phyloP scores from a whole-genome alignment of 1,140 invertebrate species.

The Aradophagus sp. region DNA sequence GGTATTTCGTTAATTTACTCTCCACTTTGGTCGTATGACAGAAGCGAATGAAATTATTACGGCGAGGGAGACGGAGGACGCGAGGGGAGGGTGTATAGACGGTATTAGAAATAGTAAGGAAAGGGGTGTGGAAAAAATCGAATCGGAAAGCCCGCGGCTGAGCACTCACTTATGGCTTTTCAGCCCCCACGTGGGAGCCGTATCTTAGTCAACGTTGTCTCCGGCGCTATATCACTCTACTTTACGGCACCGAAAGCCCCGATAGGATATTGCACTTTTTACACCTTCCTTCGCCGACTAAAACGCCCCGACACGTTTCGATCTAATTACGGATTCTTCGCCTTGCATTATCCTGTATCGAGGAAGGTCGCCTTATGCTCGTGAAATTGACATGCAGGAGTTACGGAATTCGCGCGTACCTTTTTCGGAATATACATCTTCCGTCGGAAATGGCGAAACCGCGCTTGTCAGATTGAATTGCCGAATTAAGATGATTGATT shows the following conservation, averaged over 20 bases:
- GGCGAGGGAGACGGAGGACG: no score
- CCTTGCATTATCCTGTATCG: no score
- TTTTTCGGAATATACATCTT: no score
- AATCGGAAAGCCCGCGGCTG: conserved; percentile 55
- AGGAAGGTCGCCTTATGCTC: no score
- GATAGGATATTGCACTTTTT: conserved; percentile 48
- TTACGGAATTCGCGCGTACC: no score
- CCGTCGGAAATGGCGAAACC: no score
- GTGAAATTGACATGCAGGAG: no score
- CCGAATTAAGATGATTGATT: no score
- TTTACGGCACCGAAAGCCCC: conserved; percentile 58
- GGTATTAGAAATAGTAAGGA: conserved; percentile 45
- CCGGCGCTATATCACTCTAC: conserved; percentile 56
- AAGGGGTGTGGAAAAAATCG: conserved; percentile 26
- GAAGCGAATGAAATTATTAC: no score
- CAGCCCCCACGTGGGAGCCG: conserved; percentile 51
- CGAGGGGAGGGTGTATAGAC: conserved; percentile 14
- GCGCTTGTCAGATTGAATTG: no score
- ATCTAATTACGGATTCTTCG: conserved; percentile 24
- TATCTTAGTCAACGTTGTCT: conserved; percentile 60
- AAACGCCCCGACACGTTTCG: conserved; percentile 5
- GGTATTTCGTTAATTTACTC: no score
- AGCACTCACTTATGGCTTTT: conserved; percentile 55
- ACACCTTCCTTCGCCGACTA: conserved; percentile 13
- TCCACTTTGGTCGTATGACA: no score